A percentile compares a stretch with the other conserved stretches of the same genome.
phyloP scores from a whole-genome alignment of 2,797 vertebrate species.

The Enteromius afrohamiltoni region DNA sequence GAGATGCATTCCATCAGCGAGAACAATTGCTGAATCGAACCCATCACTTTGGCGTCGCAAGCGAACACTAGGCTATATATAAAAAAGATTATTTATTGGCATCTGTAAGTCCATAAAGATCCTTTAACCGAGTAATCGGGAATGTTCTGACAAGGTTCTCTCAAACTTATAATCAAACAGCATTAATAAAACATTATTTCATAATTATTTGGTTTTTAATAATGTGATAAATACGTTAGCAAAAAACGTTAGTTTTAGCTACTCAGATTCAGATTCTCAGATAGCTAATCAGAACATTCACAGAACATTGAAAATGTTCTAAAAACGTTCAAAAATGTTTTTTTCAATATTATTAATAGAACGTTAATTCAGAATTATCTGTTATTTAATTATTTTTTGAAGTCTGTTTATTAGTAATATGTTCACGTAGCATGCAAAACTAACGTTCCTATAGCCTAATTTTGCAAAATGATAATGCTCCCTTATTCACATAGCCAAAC shows the following conservation, averaged over 20 bases:
- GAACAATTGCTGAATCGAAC: background rate
- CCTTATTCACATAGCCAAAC: background rate
- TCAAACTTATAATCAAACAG: background rate
- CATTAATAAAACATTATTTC: background rate
- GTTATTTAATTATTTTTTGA: background rate
- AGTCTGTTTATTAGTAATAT: background rate
- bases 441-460: background rate
- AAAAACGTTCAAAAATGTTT: background rate
- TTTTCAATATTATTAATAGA: background rate
- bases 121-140: background rate
- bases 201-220: background rate
- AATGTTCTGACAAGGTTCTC: background rate
- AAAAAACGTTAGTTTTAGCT: background rate
- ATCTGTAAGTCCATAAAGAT: background rate
- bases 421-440: background rate
- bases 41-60: background rate
- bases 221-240: background rate
- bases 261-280: no score
- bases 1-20: background rate
- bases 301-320: background rate
- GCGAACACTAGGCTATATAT: background rate
- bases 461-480: background rate
- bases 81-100: background rate
- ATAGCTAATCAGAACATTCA: background rate
- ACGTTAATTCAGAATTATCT: background rate